Evolutionary conservation across 2,888 invertebrate species (phyloP).

Genomic region (Anthoptus insignis): DNA sequence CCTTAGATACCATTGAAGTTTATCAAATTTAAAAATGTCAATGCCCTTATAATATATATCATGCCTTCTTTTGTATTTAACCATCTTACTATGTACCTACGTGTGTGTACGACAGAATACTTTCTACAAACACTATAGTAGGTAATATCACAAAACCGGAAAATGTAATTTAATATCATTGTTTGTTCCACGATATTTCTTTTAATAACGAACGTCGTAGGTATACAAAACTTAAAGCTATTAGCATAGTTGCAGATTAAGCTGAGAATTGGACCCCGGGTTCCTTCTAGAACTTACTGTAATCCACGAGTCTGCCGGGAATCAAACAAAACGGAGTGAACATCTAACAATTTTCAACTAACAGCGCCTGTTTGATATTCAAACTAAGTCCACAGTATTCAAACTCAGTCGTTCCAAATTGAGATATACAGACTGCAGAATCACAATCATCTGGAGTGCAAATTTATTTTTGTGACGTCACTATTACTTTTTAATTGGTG

Average conservation of each 20-base stretch:
- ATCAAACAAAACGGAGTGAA: conserved; percentile 33
- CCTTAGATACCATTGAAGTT: too few relatives aligned
- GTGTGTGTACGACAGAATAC: too few relatives aligned
- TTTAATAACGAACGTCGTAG: too few relatives aligned
- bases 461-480: not conserved
- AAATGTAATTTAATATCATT: too few relatives aligned
- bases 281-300: conserved; percentile 30
- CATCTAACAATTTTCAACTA: conserved; percentile 43
- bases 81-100: too few relatives aligned
- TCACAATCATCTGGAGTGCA: conserved; percentile 27
- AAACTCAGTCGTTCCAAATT: conserved; percentile 50
- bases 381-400: conserved; percentile 45
- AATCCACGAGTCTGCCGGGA: conserved; percentile 18
- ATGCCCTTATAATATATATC: too few relatives aligned
- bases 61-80: too few relatives aligned
- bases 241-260: not conserved
- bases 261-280: not conserved
- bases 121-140: too few relatives aligned
- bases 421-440: conserved; percentile 49
- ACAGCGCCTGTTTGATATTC: conserved; percentile 51
- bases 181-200: too few relatives aligned
- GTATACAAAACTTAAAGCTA: too few relatives aligned
- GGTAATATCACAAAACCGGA: too few relatives aligned
- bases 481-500: not conserved
- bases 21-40: too few relatives aligned